Evolutionary conservation across 2,113 vertebrate species (phyloP), one percentile per base, ranked within the genome.

Genomic region (Pheucticus melanocephalus): DNA sequence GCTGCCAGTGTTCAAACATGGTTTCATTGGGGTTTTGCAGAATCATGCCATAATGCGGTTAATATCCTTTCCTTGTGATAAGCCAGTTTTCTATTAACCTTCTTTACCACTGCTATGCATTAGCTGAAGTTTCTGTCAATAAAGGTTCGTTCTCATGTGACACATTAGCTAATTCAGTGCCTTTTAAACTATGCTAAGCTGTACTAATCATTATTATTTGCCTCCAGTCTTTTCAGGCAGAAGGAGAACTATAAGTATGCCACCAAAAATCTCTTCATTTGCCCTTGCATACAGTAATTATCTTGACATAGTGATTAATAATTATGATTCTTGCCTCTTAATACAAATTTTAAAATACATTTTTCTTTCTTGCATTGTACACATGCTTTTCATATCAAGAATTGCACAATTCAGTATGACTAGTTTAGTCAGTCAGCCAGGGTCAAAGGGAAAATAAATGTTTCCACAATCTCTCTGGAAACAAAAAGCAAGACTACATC

Each of bases 131-230:
- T 89, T 87, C 65, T 91, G 77, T 86, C 90, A 88, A 68, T 88
- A 60, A 61, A 69, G 31, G 79, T 60, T 88, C 21, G 1, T 93
- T 96, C 75, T 93, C 65, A 13, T 89, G 53, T 95, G 73, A 80
- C 90, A 80, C 42, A 47, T 79, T 53, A 92, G 70, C 57, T 95
- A 92, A 90, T 94, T 94, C 90, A 48, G 19, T 82, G 91, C 69
- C 88, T 93, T 92, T 95, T 92, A 94, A 90, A 82, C 82, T 82
- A 12, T 69, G 70, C 48, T 94, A 95, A 84, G 86, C 76, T 86
- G 19, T 88, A 35, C 73, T 94, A 95, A 94, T 92, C 87, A 40
- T 82, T 92, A 82, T 94, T 94, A 91, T 92, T 95, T 97, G 91
- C 77, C 87, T 94, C 66, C 50, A 37, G 87, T 65, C 87, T 91